A percentile compares a stretch with the other conserved stretches of the same genome.
Evolutionary conservation across 2,113 vertebrate species (phyloP).

Genomic region (Amphilophus citrinellus): DNA sequence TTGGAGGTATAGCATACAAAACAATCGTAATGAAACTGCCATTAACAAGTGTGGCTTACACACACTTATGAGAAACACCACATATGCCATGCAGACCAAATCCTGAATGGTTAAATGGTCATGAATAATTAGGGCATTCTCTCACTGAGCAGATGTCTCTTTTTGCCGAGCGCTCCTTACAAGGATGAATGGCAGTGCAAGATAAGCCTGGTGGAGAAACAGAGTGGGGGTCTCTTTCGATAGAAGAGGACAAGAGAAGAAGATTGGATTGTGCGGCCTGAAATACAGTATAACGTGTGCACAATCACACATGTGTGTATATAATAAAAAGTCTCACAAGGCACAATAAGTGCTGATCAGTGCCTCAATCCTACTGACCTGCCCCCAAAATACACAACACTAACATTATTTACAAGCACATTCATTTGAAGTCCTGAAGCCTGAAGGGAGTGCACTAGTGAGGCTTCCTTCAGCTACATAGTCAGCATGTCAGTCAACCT

Average conservation of each 20-base stretch:
- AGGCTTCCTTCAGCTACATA: conserved; percentile 49
- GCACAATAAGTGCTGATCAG: conserved; percentile 54
- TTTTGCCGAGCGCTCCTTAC: conserved; percentile 72
- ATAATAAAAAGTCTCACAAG: conserved; percentile 52
- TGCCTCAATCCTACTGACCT: conserved; percentile 49
- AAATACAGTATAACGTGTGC: conserved; percentile 64
- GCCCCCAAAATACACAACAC: conserved; percentile 57
- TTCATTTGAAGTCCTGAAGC: conserved; percentile 56
- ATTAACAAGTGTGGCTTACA: conserved; percentile 69
- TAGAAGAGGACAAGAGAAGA: conserved; percentile 35
- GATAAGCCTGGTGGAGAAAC: conserved; percentile 66
- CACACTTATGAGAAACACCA: conserved; percentile 74
- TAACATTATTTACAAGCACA: conserved; percentile 66
- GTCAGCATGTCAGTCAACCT: conserved; percentile 64
- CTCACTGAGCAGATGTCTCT: conserved; percentile 85
- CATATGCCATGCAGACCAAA: conserved; percentile 79
- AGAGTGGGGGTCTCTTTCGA: conserved; percentile 48
- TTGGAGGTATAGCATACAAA: conserved; percentile 37
- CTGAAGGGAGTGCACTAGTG: conserved; percentile 33
- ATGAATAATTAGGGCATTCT: conserved; percentile 87
- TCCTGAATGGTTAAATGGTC: conserved; percentile 83
- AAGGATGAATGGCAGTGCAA: conserved; percentile 70
- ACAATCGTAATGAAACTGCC: conserved; percentile 62
- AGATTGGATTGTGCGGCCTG: conserved; percentile 50
- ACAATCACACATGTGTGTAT: conserved; percentile 60